A percentile compares a stretch with the other conserved stretches of the same genome.
Evolutionary conservation across 2,888 invertebrate species (phyloP).

Genomic region (Spisula subtruncata): DNA sequence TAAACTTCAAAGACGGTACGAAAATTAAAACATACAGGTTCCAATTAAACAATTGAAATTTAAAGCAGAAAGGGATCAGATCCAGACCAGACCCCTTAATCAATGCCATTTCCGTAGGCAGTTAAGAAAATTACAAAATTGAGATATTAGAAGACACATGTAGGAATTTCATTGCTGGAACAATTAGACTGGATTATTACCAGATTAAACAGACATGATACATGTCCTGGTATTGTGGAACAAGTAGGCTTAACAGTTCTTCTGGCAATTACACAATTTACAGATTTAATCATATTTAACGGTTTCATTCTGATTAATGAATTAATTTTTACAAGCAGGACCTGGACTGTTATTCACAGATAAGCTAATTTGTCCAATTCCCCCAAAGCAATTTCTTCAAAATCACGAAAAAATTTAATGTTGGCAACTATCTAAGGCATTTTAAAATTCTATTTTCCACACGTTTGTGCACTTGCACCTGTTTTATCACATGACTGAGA

Average conservation of each 20-base stretch:
- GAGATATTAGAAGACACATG: background rate
- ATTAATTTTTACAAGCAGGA: background rate
- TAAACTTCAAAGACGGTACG: background rate
- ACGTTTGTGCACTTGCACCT: no score
- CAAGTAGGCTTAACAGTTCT: background rate
- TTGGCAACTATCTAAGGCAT: no score
- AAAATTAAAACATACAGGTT: background rate
- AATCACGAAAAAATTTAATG: no score
- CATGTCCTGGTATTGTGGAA: background rate
- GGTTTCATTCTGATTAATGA: background rate
- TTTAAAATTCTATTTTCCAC: no score
- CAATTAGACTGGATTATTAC: background rate
- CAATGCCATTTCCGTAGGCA: background rate
- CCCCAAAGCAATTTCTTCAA: no score
- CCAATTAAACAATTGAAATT: background rate
- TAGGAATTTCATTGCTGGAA: background rate
- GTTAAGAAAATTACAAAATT: slow-evolving; percentile 10
- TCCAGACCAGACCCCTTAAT: background rate
- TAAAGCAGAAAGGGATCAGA: background rate
- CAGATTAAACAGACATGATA: background rate
- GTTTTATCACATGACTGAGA: no score
- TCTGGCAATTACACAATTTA: background rate
- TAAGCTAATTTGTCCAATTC: no score
- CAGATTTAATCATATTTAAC: no score
- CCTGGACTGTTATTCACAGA: no score